Percentiles rank a stretch among this genome's conserved stretches.
phyloP scores from a whole-genome alignment of 1,140 invertebrate species.

The Amyelois transitella region DNA sequence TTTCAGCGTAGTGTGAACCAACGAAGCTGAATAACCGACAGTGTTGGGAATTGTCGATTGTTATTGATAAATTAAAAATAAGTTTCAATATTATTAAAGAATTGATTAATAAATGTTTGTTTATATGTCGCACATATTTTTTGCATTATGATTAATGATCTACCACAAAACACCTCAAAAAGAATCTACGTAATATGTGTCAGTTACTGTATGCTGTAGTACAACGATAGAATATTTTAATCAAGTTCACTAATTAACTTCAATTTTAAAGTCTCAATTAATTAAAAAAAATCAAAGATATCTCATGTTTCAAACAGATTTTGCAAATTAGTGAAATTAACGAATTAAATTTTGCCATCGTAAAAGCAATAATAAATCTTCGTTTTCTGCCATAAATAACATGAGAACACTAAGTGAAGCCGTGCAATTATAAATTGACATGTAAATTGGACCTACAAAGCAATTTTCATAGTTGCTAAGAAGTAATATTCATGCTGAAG shows the following conservation, averaged over 20 bases:
- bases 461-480: neutral
- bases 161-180: too few relatives aligned
- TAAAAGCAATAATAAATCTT: neutral
- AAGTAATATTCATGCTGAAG: neutral
- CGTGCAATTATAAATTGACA: neutral
- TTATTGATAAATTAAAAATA: neutral
- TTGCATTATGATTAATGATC: too few relatives aligned
- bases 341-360: neutral
- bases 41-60: neutral
- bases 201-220: too few relatives aligned
- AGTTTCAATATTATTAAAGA: too few relatives aligned
- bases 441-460: neutral
- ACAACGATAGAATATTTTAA: too few relatives aligned
- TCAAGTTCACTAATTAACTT: too few relatives aligned
- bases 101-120: too few relatives aligned
- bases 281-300: too few relatives aligned
- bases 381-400: neutral
- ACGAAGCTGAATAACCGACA: conserved; percentile 29
- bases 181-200: too few relatives aligned
- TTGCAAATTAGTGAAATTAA: neutral
- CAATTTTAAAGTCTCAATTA: too few relatives aligned
- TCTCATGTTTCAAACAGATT: too few relatives aligned
- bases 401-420: neutral
- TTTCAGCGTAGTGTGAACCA: conserved; percentile 42
- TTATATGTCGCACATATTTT: too few relatives aligned